These are phyloP conservation scores for Miniopterus natalensis DNA, from an alignment of 2,113 vertebrate species.

Conservation along the genomic window DNA sequence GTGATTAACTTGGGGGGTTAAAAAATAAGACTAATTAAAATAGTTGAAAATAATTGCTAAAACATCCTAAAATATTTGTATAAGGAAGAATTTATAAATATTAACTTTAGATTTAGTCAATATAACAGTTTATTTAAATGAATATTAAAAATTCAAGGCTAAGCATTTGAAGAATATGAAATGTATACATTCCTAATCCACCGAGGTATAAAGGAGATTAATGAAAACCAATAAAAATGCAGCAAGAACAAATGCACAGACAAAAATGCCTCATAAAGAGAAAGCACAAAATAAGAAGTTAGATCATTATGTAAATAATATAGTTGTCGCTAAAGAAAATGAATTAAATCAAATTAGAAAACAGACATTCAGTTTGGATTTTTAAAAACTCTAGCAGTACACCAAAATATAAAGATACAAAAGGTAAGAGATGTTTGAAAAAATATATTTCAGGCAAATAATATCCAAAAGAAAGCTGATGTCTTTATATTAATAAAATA, in stretches of 20 bases:
- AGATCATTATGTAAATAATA: not conserved
- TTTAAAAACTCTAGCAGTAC: not conserved
- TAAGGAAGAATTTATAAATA: conserved; percentile 8
- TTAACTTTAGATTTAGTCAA: not conserved
- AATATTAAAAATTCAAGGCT: conserved; percentile 46
- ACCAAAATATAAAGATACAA: not conserved
- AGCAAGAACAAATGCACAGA: not conserved
- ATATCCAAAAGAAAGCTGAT: not conserved
- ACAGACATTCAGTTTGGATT: not conserved
- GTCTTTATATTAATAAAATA: not conserved
- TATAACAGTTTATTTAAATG: not conserved
- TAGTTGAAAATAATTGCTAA: not conserved
- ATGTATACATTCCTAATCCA: not conserved
- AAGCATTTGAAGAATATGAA: not conserved
- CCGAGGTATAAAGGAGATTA: not conserved
- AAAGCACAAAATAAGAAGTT: conserved; percentile 11
- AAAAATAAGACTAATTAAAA: not conserved
- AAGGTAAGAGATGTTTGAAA: not conserved
- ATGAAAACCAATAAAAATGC: not conserved
- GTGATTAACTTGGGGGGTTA: not conserved
- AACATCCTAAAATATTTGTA: not conserved
- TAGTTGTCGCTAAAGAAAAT: not conserved
- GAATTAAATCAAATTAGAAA: not conserved
- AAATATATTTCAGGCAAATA: not conserved
- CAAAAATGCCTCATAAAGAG: not conserved